Evolutionary conservation across 1,140 invertebrate genomes (phyloP), one percentile per base, ranked within the genome.

Genomic region (Cataglyphis hispanica): DNA sequence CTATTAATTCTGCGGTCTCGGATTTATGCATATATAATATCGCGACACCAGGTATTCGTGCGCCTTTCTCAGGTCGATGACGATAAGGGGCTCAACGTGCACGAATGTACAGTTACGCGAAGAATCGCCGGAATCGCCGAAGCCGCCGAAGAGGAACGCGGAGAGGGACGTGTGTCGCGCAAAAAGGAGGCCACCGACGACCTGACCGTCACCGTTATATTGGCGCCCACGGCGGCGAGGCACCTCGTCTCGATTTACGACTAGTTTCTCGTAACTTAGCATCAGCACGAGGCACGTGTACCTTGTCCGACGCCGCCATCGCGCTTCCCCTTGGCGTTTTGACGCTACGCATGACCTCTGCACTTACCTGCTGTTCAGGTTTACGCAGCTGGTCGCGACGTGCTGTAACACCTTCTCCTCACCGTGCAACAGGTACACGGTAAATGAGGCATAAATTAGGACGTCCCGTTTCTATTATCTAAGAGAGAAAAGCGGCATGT

Each of bases 191-290:
- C 92, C 93, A 94, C 86, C 69, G 91, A 86, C 90, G 91, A 92
- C 88, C 87, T 78, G 89, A 90, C 75, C 92, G 90, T 94, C 93
- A 94, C 94, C 94, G 94, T 94, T 94, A 94, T 93, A 93, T 94
- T 75, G 91, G 93, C 91, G 93, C 92, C 91, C 83, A 92, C 90
- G 91, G 92, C 91, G 89, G 92, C 91, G 88, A 92, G 89, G 91
- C 91, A 92, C 91, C 91, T 91, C 91, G 90, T 89, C 92, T 92
- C 89, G 87, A 91, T 92, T 89, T 89, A 88, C 86, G 78, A 86
- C 88, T 86, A 84, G 88, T 88, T 87, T 88, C 88, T 88, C 80
- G 88, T 86, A 90, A 86, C 86, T 88, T 76, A 66, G 75, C 74
- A 77, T 76, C 66, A 74, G 58, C 75, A 61, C 70, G 81, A 87